Base-by-base conservation (phyloP, 2,113 vertebrate species). In the Gopherus flavomarginatus region DNA sequence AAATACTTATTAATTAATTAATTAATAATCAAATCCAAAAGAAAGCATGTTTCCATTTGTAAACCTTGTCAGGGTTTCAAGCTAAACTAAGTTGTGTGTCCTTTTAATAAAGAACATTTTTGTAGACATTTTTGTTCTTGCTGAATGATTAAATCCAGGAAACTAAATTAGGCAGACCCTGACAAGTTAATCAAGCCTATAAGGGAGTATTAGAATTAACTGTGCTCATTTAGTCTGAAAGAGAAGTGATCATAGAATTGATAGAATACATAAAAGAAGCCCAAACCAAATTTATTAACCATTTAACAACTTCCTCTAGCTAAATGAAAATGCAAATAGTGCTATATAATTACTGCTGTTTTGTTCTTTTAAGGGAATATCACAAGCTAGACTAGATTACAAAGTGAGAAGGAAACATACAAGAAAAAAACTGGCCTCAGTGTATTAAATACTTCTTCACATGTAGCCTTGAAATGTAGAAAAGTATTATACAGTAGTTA, bases 171-270 rank as follows among this genome's bases (percentile, higher is more conserved):
- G 47, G 88, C 87, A 90, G 88, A 93, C 86, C 65, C 83, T 93
- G 92, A 90, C 85, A 95, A 95, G 82, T 83, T 90, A 95, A 90
- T 92, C 87, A 83, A 93, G 94, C 79, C 57, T 50, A 89, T 83
- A 89, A 78, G 86, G 44, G 81, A 87, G 69, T 80, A 57, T 92
- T 72, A 95, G 89, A 96, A 93, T 95, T 97, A 96, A 89, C 88
- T 81, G 57, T 93, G 42, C 35, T 95, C 85, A 86, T 92, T 94
- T 94, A 91, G 38, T 81, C 86, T 95, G 89, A 95, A 92, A 93
- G 49, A 88, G 72, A 87, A 96, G 89, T 93, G 24, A 81, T 95
- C 89, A 90, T 83, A 87, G 83, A 80, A 93, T n/a, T 92, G 82
- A 95, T 19, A 94, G 75, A 79, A 94, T 96, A 56, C 3, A 11